These are phyloP conservation scores for Hycleus phaleratus DNA, from an alignment of 1,140 invertebrate species.

Conservation along the genomic window DNA sequence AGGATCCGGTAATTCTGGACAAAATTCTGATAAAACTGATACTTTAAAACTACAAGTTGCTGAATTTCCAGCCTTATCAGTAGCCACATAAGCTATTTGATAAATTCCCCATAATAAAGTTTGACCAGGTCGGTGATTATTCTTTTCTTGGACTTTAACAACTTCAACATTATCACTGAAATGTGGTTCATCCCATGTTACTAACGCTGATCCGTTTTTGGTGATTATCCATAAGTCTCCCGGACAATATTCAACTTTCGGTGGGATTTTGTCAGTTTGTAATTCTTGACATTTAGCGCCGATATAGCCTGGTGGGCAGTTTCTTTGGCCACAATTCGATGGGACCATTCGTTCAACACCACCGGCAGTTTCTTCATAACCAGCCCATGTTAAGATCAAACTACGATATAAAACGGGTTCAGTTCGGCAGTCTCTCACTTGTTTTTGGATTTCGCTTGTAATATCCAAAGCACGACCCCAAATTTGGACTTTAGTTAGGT, in stretches of 20 bases:
- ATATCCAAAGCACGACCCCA: slow-evolving; percentile 88
- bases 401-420: slow-evolving; percentile 84
- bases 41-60: slow-evolving; percentile 92
- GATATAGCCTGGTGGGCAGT: slow-evolving; percentile 76
- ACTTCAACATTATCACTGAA: slow-evolving; percentile 85
- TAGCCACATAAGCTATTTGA: slow-evolving; percentile 87
- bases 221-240: slow-evolving; percentile 91
- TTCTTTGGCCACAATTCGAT: slow-evolving; percentile 81
- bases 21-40: slow-evolving; percentile 85
- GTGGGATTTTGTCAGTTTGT: slow-evolving; percentile 62
- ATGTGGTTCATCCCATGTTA: slow-evolving; percentile 89
- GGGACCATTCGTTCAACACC: slow-evolving; percentile 88
- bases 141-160: slow-evolving; percentile 71
- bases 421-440: slow-evolving; percentile 83
- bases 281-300: slow-evolving; percentile 77
- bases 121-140: slow-evolving; percentile 82
- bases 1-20: slow-evolving; percentile 77
- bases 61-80: slow-evolving; percentile 82
- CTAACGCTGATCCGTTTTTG: slow-evolving; percentile 82
- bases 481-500: slow-evolving; percentile 88
- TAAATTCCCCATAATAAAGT: slow-evolving; percentile 89
- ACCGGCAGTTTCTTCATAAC: slow-evolving; percentile 80
- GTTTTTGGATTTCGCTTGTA: slow-evolving; percentile 87
- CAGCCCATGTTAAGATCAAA: slow-evolving; percentile 83
- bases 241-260: slow-evolving; percentile 81